Evolutionary conservation across 2,888 invertebrate species (phyloP), one percentile per base, ranked within the genome.

Genomic region (Meteorus colon): DNA sequence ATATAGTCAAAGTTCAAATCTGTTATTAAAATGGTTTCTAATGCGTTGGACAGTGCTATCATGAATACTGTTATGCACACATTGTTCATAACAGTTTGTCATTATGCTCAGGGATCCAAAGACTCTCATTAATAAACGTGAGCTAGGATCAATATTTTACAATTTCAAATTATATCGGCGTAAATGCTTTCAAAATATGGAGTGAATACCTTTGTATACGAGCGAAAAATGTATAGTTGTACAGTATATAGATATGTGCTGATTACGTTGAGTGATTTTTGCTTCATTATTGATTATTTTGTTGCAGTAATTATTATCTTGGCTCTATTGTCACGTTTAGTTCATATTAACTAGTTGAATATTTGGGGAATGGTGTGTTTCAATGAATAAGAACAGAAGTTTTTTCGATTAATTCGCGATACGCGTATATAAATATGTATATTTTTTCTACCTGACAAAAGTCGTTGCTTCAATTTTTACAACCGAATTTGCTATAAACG

Each of bases 391-490:
- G 14, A n/a, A 41, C 41, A 16, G n/a, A 68, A 55, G 19, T 55
- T 48, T 27, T 48, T n/a, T 16, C 37, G 12, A 41, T 14, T 19
- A 66, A n/a, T 66, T 19, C 24, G 41, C 37, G 41, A 66, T 37
- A 19, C 19, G 37, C 24, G 37, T 24, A 41, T 14, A 41, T 24
- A 14, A 66, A 41, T 74, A 74, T 79, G 76, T 78, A 76, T 78
- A 79, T 79, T 76, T 79, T 76, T 77, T 79, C 78, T 73, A 76
- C 75, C 74, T 76, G 76, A 76, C 76, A 51, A 77, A 71, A 74
- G 74, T 74, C 77, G 78, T 72, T 80, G 74, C 70, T 78, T 77
- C 74, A 74, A 55, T 69, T 55, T 69, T 69, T 69, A 69, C 55
- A 69, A 69, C 69, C 14, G 31, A 55, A 55, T 69, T 55, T 27